Conservation (phyloP, 37 sponge, comb jelly and placozoan genomes). For the Dysidea cf. avara region DNA sequence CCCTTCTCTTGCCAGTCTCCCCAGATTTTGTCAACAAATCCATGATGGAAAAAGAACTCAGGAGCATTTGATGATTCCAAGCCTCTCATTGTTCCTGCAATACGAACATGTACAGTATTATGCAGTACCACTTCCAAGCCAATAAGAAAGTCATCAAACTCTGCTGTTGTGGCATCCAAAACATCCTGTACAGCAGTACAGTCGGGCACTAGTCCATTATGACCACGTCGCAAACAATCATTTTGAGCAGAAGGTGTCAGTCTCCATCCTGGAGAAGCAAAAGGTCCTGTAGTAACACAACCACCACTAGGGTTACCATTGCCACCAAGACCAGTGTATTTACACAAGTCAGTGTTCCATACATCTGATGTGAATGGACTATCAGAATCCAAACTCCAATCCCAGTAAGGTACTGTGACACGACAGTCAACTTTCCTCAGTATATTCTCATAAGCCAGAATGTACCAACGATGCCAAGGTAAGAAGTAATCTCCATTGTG, state of each 20-base stretch:
- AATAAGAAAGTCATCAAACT: neutral
- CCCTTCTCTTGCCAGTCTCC: conserved; percentile 44
- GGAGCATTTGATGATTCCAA: conserved; percentile 40
- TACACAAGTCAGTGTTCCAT: conserved; percentile 10
- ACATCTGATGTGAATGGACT: conserved; percentile 35
- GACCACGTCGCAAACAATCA: conserved; percentile 4
- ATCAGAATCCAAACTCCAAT: conserved; percentile 50
- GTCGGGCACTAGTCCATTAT: conserved; percentile 31
- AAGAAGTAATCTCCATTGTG: conserved; percentile 21
- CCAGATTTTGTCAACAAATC: conserved; percentile 55
- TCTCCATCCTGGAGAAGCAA: conserved; percentile 19
- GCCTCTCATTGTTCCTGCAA: conserved; percentile 50
- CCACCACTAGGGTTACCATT: conserved; percentile 18
- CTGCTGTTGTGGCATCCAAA: neutral
- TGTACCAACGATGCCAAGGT: conserved; percentile 52
- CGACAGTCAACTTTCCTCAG: conserved; percentile 40
- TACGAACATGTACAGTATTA: conserved; percentile 31
- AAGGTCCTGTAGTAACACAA: conserved; percentile 26
- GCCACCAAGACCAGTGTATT: conserved; percentile 28
- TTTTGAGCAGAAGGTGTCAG: conserved; percentile 11
- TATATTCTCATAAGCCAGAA: conserved; percentile 47
- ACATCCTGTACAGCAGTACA: conserved; percentile 17
- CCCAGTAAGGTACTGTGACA: conserved; percentile 58
- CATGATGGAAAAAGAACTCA: conserved; percentile 54
- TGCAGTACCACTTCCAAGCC: conserved; percentile 11